A percentile compares a stretch with the other conserved stretches of the same genome.
Conservation (phyloP, 2,797 vertebrate genomes). For the Gallirallus australis region DNA sequence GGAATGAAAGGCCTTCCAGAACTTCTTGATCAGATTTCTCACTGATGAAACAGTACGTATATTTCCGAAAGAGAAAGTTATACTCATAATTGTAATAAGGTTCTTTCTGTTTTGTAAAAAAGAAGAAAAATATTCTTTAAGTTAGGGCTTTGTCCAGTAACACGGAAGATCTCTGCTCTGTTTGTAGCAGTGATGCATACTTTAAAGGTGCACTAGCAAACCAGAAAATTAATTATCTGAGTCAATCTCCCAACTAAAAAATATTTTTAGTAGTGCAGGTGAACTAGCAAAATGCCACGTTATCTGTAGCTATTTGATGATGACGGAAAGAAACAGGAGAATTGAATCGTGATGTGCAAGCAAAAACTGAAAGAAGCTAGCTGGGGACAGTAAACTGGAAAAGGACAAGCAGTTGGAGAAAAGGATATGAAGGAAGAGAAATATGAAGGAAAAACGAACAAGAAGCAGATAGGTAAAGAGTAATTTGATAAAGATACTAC, state of each 20-base stretch:
- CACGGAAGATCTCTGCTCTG: not conserved
- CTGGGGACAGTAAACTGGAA: not conserved
- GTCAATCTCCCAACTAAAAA: not conserved
- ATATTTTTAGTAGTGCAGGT: not conserved
- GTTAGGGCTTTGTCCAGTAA: not conserved
- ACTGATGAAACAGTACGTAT: not conserved
- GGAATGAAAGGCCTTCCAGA: not conserved
- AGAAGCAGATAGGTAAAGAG: not conserved
- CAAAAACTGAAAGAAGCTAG: not conserved
- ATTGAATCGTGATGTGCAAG: not conserved
- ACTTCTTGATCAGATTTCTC: not conserved
- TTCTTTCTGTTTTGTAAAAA: not conserved
- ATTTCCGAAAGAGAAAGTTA: not conserved
- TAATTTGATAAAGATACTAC: not conserved
- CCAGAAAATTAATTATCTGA: not conserved
- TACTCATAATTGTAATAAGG: not conserved
- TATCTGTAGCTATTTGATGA: not conserved
- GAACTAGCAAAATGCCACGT: not conserved
- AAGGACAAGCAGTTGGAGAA: not conserved
- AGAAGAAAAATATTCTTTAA: not conserved
- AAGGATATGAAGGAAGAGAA: not conserved
- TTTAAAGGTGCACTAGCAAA: not conserved
- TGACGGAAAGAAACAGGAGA: not conserved
- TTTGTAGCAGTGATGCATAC: not conserved
- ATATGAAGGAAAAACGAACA: not conserved